Evolutionary conservation across 2,888 invertebrate species (phyloP).

Genomic region (Achlya flavicornis): DNA sequence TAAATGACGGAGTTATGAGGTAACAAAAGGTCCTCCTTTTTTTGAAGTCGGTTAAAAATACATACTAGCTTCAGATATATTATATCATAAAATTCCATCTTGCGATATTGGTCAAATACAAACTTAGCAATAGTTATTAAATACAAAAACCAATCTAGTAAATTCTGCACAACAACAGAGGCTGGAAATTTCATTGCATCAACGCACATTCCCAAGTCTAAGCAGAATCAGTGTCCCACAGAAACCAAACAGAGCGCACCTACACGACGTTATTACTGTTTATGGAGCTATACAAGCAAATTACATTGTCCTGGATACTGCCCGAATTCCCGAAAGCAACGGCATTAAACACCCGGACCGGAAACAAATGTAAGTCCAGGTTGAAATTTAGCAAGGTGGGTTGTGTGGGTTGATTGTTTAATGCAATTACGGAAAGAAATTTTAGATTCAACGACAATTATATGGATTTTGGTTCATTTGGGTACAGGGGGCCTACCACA

Average conservation of each 20-base stretch:
- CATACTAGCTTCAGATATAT: too few relatives aligned
- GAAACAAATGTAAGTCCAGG: not conserved
- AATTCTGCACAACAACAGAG: too few relatives aligned
- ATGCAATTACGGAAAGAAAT: not conserved
- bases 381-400: not conserved
- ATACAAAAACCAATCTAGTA: too few relatives aligned
- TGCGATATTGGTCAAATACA: not conserved
- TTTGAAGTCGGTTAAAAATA: too few relatives aligned
- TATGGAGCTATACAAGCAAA: conserved; percentile 11
- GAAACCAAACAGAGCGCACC: conserved; percentile 9
- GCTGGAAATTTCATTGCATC: too few relatives aligned
- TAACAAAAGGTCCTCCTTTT: too few relatives aligned
- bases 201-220: too few relatives aligned
- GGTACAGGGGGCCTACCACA: too few relatives aligned
- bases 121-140: not conserved
- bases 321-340: conserved; percentile 1
- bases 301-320: conserved; percentile 5
- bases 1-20: too few relatives aligned
- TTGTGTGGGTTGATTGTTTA: not conserved
- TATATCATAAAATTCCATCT: not conserved
- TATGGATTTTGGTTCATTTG: too few relatives aligned
- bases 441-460: not conserved
- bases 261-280: conserved; percentile 4
- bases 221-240: conserved; percentile 6
- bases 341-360: not conserved